These are phyloP conservation scores for Hemicordylus capensis DNA, from an alignment of 2,113 vertebrate species.

Conservation along the genomic window DNA sequence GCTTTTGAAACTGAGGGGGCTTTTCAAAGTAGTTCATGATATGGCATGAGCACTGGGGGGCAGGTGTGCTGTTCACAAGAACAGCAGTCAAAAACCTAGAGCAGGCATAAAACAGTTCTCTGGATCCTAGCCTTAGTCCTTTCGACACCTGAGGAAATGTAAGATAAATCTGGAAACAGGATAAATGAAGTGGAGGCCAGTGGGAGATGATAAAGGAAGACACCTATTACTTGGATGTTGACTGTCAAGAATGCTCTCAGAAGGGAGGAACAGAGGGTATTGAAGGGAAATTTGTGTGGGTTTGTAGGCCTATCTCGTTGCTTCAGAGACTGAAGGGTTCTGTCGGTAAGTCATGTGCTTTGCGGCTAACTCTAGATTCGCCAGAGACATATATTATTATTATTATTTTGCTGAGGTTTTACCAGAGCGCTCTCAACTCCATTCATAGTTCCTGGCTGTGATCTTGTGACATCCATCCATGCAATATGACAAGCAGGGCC, in stretches of 20 bases:
- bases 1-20: not conserved
- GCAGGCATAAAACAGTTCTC: not conserved
- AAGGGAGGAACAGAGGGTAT: too few species aligned
- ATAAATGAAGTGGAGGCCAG: not conserved
- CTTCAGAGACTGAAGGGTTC: not conserved
- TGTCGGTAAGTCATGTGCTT: not conserved
- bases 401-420: conserved; percentile 18
- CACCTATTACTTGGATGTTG: not conserved
- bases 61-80: not conserved
- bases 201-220: not conserved
- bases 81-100: not conserved
- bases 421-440: not conserved
- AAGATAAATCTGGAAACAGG: not conserved
- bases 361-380: not conserved
- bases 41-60: not conserved
- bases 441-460: not conserved
- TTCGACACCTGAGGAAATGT: not conserved
- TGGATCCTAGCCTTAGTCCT: not conserved
- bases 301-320: not conserved
- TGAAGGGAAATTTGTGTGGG: not conserved
- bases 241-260: not conserved
- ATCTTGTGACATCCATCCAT: not conserved
- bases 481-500: not conserved
- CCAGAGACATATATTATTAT: not conserved
- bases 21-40: not conserved